Evolutionary conservation across 2,113 vertebrate genomes (phyloP), one percentile per base, ranked within the genome.

Genomic region (Cheirogaleus medius): DNA sequence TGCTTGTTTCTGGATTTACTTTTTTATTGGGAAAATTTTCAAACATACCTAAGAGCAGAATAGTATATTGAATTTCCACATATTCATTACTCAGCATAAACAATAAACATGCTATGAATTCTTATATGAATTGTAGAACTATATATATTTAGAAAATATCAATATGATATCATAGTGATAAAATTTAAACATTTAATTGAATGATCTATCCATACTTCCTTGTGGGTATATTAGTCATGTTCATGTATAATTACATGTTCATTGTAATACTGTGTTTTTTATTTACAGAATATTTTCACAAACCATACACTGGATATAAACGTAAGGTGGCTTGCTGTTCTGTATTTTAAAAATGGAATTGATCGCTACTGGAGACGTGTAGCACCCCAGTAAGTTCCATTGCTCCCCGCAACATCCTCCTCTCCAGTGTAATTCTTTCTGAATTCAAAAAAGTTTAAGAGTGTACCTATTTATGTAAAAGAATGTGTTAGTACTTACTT

Each of bases 261-360:
- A 93, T 97, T 96, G 37, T 97, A 92, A 95, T 82, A 60, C 12
- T 87, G 0, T 81, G 73, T 63, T 93, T 92, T 96, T 97, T 94
- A 73, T 42, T 97, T 94, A 93, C 97, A 99, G 99, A 99, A 99
- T 98, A 99, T 99, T 98, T 99, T 99, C 98, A 99, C 99, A 91
- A 99, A 99, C 98, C 99, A 99, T 97, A 98, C 98, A 96, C 95
- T 99, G 98, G 99, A 99, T 98, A 99, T 99, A 97, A 99, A 99
- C 92, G 99, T 99, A 76, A 99, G 99, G 87, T 99, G 99, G 99
- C 98, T 99, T 96, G 99, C 99, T 74, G 99, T 99, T 87, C 98
- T 99, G 15, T 99, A 99, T 98, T 99, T 99, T 93, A 99, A 99
- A 98, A 99, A 99, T 97, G 99, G 99, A 98, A 99, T 99, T 78